phyloP scores from a whole-genome alignment of 2,797 vertebrate species.

The Periparus ater region DNA sequence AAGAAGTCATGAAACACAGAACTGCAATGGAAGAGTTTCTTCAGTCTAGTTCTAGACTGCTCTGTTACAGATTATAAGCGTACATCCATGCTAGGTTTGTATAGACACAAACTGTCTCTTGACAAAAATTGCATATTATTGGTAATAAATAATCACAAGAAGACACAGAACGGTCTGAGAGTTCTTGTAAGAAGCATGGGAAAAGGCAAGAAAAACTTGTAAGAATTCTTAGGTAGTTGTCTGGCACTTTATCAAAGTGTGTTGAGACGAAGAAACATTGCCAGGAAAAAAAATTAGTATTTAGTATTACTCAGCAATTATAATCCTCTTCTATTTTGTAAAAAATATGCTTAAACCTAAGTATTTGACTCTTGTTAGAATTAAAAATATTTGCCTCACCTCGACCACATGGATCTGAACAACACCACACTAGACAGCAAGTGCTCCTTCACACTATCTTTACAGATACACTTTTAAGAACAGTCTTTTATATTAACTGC shows the following conservation, averaged over 20 bases:
- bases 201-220: not conserved
- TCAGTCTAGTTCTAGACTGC: not conserved
- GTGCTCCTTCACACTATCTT: not conserved
- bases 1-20: not conserved
- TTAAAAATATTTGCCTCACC: not conserved
- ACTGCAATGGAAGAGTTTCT: not conserved
- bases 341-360: not conserved
- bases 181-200: not conserved
- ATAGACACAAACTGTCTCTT: not conserved
- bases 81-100: rapidly evolving
- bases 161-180: not conserved
- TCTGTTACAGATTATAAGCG: not conserved
- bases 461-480: not conserved
- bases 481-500: not conserved
- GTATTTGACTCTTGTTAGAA: not conserved
- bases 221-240: not conserved
- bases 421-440: not conserved
- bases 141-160: not conserved
- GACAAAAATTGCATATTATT: not conserved
- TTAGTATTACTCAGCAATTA: not conserved
- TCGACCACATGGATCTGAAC: not conserved
- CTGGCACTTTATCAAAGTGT: not conserved
- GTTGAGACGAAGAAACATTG: not conserved
- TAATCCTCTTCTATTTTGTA: not conserved
- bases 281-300: not conserved